Conservation (phyloP, 1,140 invertebrate species). For the Ylistrum balloti region DNA sequence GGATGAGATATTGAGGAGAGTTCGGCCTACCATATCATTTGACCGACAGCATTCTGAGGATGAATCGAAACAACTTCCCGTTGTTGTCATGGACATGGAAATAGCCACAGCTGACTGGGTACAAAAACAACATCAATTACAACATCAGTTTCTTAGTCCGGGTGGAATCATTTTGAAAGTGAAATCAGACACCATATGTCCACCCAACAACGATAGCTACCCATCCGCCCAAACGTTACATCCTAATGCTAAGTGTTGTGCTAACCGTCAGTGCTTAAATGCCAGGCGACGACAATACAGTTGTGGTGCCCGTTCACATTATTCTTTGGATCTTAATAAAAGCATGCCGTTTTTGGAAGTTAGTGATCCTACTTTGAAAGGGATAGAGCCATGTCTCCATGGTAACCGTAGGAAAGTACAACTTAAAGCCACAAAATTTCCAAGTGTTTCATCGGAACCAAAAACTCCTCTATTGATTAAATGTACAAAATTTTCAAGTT, state of each 20-base stretch:
- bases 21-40: neutral
- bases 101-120: slow-evolving; percentile 62
- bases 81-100: slow-evolving; percentile 62
- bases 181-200: slow-evolving; percentile 63
- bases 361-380: neutral
- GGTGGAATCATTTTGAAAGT: slow-evolving; percentile 60
- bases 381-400: neutral
- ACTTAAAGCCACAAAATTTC: slow-evolving; percentile 46
- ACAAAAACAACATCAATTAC: slow-evolving; percentile 61
- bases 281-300: slow-evolving; percentile 1
- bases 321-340: slow-evolving; percentile 57
- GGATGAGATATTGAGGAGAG: slow-evolving; percentile 10
- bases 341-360: slow-evolving; percentile 59
- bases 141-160: slow-evolving; percentile 58
- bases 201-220: slow-evolving; percentile 55
- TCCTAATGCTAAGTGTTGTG: slow-evolving; percentile 37
- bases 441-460: slow-evolving; percentile 59
- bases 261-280: slow-evolving; percentile 49
- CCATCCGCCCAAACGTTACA: slow-evolving; percentile 49
- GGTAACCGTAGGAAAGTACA: slow-evolving; percentile 23
- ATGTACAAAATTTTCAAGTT: slow-evolving; percentile 28
- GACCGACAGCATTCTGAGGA: slow-evolving; percentile 48
- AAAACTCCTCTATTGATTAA: slow-evolving; percentile 50
- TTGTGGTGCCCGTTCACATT: slow-evolving; percentile 57
- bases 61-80: slow-evolving; percentile 52